Percentiles rank a stretch among this genome's conserved stretches.
Conservation (phyloP, 2,888 invertebrate genomes). For the Glyphotaelius pellucidus region DNA sequence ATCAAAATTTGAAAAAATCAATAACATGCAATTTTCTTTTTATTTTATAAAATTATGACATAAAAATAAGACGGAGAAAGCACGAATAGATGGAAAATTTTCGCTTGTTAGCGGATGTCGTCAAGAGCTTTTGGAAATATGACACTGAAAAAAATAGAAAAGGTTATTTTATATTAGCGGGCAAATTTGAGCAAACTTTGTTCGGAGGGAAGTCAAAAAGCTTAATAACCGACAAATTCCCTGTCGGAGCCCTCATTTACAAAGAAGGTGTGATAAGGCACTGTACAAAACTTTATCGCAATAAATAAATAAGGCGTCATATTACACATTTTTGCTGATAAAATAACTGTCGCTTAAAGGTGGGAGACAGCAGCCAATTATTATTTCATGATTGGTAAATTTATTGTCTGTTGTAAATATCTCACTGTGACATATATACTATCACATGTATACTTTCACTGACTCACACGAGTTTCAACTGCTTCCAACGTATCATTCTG, state of each 20-base stretch:
- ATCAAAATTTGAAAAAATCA: background rate
- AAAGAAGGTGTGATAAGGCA: background rate
- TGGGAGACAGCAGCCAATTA: background rate
- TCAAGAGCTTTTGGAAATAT: background rate
- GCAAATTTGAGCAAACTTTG: background rate
- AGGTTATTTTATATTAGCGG: background rate
- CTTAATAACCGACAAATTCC: background rate
- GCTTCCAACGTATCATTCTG: too few species aligned
- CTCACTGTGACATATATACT: too few species aligned
- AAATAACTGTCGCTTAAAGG: too few species aligned
- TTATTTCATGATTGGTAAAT: too few species aligned
- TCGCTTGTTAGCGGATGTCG: background rate
- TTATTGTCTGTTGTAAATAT: too few species aligned
- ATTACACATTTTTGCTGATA: background rate
- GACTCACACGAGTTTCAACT: too few species aligned
- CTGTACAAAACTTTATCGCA: background rate
- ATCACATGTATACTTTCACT: too few species aligned
- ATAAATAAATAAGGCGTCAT: background rate
- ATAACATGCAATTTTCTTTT: background rate
- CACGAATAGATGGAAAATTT: background rate
- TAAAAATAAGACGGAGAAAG: background rate
- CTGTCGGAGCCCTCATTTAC: background rate
- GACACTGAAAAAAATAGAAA: background rate
- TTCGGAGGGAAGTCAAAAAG: background rate
- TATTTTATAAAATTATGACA: background rate